Conservation (phyloP, 2,113 vertebrate species). For the Heteronetta atricapilla region DNA sequence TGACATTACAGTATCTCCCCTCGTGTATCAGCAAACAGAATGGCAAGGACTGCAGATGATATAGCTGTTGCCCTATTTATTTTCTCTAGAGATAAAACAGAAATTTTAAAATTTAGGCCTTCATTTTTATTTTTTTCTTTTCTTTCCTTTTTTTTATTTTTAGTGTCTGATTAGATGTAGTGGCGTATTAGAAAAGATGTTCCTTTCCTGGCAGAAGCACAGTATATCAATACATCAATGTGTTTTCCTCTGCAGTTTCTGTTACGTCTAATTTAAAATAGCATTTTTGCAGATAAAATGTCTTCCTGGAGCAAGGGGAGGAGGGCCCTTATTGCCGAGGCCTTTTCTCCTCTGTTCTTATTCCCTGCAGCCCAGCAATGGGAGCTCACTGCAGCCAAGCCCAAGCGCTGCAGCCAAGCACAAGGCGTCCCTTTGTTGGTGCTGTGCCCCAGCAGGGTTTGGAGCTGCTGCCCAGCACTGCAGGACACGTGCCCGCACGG, state of each 20-base stretch:
- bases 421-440: neutral
- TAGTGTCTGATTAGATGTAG: neutral
- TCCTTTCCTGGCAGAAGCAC: neutral
- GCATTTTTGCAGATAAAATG: neutral
- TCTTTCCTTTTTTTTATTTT: neutral
- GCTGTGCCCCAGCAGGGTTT: neutral
- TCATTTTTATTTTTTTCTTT: neutral
- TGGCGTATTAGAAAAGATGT: neutral
- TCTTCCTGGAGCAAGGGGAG: neutral
- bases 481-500: neutral
- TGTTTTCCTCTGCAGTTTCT: neutral
- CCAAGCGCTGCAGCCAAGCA: neutral
- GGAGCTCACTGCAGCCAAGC: neutral
- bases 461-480: neutral
- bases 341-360: neutral
- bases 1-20: neutral
- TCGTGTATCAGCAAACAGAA: constrained; percentile 44
- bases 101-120: neutral
- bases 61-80: neutral
- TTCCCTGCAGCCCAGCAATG: neutral
- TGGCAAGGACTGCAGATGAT: neutral
- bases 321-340: neutral
- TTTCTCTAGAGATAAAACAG: neutral
- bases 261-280: neutral
- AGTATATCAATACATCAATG: neutral